phyloP scores from a whole-genome alignment of 2,888 invertebrate genomes.

The Acanthosepion lycidas region DNA sequence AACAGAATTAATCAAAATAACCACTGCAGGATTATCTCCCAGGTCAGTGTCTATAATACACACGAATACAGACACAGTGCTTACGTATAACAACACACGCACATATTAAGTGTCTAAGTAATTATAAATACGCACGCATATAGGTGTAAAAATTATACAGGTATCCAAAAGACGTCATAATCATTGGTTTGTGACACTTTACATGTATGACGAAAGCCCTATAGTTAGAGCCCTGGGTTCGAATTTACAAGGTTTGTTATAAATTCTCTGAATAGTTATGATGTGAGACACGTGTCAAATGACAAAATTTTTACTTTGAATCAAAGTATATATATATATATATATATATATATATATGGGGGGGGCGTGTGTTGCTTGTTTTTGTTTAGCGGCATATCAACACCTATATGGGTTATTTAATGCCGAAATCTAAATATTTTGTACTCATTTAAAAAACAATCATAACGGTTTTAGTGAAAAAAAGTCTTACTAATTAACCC shows the following conservation, averaged over 20 bases:
- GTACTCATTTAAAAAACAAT: too few species aligned
- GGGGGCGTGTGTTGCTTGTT: too few species aligned
- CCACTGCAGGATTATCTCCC: background rate
- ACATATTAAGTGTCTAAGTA: background rate
- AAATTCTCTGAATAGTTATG: too few species aligned
- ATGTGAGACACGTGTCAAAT: too few species aligned
- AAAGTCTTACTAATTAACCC: too few species aligned
- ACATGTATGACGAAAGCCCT: background rate
- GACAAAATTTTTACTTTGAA: too few species aligned
- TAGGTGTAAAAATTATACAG: background rate
- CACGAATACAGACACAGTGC: background rate
- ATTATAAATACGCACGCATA: background rate
- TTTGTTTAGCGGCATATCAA: too few species aligned
- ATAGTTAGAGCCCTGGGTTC: background rate
- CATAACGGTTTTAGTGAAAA: too few species aligned
- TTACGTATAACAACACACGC: background rate
- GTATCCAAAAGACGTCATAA: background rate
- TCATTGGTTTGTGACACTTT: background rate
- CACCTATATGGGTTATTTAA: too few species aligned
- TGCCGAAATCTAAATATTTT: too few species aligned
- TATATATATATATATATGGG: background rate
- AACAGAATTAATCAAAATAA: slow-evolving; percentile 12
- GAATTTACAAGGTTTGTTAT: background rate
- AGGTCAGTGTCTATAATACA: background rate
- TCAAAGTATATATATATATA: too few species aligned